Conservation (phyloP, 2,888 invertebrate genomes). For the Netelia melanura region DNA sequence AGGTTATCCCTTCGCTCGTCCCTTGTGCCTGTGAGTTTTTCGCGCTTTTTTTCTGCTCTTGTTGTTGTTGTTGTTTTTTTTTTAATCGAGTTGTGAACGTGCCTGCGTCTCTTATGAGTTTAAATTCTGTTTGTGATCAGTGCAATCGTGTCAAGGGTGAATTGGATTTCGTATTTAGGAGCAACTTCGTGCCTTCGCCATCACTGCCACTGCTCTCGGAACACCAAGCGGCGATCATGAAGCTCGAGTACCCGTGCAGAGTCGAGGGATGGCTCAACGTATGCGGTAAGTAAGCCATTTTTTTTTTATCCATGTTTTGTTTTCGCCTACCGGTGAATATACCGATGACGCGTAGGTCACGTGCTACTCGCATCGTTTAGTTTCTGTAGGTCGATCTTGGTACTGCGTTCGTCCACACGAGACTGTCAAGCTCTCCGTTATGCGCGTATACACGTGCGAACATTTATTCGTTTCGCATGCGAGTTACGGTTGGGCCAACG, state of each 20-base stretch:
- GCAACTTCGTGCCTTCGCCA: conserved; percentile 29
- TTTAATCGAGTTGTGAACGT: conserved; percentile 39
- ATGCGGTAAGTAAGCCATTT: conserved; percentile 85
- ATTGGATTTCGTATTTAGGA: conserved; percentile 60
- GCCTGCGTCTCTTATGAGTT: conserved; percentile 59
- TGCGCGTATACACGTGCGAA: not conserved
- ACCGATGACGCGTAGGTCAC: not conserved
- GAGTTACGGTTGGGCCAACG: not conserved
- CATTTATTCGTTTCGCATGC: not conserved
- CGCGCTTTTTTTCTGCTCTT: not conserved
- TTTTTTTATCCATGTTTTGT: not conserved
- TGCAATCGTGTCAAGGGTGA: conserved; percentile 64
- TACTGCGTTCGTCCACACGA: not conserved
- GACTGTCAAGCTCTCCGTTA: not conserved
- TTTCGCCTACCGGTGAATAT: not conserved
- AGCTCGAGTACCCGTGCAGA: conserved; percentile 86
- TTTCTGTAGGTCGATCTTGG: not conserved
- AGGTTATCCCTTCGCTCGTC: not conserved
- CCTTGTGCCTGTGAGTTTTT: not conserved
- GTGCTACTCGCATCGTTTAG: not conserved
- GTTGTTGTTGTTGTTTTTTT: conserved; percentile 37
- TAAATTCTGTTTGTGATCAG: conserved; percentile 60
- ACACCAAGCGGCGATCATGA: conserved; percentile 76
- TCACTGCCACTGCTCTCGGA: not conserved
- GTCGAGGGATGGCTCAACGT: conserved; percentile 88